These are phyloP conservation scores for Archips xylosteana DNA, from an alignment of 2,888 invertebrate genomes.

Conservation along the genomic window DNA sequence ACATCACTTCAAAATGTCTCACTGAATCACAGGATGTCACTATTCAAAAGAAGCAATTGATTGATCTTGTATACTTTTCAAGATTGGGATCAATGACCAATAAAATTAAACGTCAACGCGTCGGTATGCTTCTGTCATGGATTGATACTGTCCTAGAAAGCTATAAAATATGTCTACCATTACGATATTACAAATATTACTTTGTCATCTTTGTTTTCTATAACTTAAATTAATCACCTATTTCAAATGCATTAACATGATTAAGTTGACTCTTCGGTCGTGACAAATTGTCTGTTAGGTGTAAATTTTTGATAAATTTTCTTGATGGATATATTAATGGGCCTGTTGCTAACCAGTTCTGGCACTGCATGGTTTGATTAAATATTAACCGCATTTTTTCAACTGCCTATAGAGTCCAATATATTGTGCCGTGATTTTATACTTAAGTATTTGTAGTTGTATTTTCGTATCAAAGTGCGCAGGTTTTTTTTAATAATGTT, in stretches of 20 bases:
- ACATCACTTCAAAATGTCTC: constrained; percentile 1
- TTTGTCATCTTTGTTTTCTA: not conserved
- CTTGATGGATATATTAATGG: not conserved
- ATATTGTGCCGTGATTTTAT: no score
- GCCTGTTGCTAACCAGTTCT: not conserved
- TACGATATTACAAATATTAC: not conserved
- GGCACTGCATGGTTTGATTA: not conserved
- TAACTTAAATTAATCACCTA: not conserved
- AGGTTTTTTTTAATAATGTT: no score
- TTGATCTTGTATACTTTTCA: constrained; percentile 9
- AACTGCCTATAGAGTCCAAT: no score
- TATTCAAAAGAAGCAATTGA: not conserved
- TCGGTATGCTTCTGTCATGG: not conserved
- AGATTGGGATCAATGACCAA: constrained; percentile 21
- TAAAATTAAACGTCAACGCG: not conserved
- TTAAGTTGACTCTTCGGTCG: constrained; percentile 7
- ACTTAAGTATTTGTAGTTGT: no score
- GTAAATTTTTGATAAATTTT: not conserved
- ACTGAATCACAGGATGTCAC: not conserved
- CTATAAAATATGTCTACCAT: not conserved
- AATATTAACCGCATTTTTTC: no score
- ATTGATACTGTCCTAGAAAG: not conserved
- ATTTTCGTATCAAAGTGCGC: no score
- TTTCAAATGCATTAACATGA: constrained; percentile 17
- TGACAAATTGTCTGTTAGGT: not conserved